A percentile compares a stretch with the other conserved stretches of the same genome.
Conservation (phyloP, 1,140 invertebrate genomes). For the Drosophila dunni region DNA sequence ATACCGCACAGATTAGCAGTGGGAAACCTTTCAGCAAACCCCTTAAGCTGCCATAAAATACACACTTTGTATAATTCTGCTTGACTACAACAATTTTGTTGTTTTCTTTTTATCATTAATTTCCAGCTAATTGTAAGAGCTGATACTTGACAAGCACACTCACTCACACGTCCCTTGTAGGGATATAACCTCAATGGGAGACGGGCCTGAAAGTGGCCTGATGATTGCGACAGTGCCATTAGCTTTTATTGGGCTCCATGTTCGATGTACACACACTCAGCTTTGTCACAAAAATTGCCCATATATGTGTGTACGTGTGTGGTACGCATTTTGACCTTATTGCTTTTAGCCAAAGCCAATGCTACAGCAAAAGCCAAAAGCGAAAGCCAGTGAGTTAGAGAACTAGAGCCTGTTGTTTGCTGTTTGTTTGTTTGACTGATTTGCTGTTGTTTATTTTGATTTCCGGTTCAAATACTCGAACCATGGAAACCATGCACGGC, state of each 20-base stretch:
- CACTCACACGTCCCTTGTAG: not conserved
- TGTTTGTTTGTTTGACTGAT: conserved; percentile 82
- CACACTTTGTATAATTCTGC: too few species aligned
- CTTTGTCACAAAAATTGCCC: conserved; percentile 49
- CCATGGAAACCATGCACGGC: conserved; percentile 18
- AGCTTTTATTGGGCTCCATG: conserved; percentile 53
- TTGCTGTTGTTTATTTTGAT: conserved; percentile 81
- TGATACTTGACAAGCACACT: too few species aligned
- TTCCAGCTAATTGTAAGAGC: conserved; percentile 42
- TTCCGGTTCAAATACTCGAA: conserved; percentile 75
- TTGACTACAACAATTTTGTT: conserved; percentile 2
- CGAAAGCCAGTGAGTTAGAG: not conserved
- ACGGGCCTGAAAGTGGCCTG: conserved; percentile 36
- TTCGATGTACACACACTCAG: conserved; percentile 13
- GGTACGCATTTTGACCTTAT: conserved; percentile 56
- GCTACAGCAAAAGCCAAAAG: not conserved
- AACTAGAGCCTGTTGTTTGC: conserved; percentile 42
- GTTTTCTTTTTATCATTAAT: conserved; percentile 36
- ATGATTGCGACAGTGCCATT: conserved; percentile 48
- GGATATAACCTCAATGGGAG: conserved; percentile 11
- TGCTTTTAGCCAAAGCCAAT: conserved; percentile 66
- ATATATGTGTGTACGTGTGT: not conserved
- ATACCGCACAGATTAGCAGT: too few species aligned
- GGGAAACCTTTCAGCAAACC: too few species aligned
- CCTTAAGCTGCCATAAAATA: too few species aligned